Base-by-base conservation (phyloP, 2,888 invertebrate genomes). In the Chymomyza caudatula region DNA sequence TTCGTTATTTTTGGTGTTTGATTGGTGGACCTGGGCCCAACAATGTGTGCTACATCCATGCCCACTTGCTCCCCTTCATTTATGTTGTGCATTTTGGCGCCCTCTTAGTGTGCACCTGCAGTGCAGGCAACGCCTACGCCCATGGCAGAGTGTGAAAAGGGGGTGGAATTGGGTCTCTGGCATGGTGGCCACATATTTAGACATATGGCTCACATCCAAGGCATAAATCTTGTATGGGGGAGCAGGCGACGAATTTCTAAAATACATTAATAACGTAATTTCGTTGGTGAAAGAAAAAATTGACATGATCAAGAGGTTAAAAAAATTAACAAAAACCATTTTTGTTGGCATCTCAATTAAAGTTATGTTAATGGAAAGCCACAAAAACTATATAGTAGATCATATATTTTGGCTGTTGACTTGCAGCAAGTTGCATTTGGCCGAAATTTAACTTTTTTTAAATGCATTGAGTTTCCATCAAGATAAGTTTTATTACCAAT, bases 1-100 rank as follows among this genome's bases (percentile, higher is more conserved):
- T 86, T 88, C 67, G 75, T 81, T 86, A 82, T 79, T 82, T 86
- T 78, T 52, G 78, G 56, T 70, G 78, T 81, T 37, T 86, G 87
- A 83, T 87, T 86, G 85, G 74, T 84, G 74, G 72, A 74, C 83
- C 70, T 68, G 29, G 29, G 53, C 58, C 37, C 6, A 29, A 58
- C 42, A 58, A 66, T 65, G 51, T 58, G 44, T 3, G 44, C 51
- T 42, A 42, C 13, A 8, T 29, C 11, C 5, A 11, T 42, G 2
- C 13, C 2, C 72, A 23, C 51, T 54, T 2, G 17, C 44, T 15
- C 19, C 49, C 49, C 17, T 65, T 63, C 70, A 53, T 8, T 57
- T 65, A 55, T 58, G 65, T 25, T 56, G 56, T 58, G 67, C 68
- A 76, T 78, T 68, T 73, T 65, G 65, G 75, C 77, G 67, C 65